Percentiles rank a stretch among this genome's conserved stretches.
Evolutionary conservation across 2,888 invertebrate species (phyloP).

Genomic region (Graphium colonna): DNA sequence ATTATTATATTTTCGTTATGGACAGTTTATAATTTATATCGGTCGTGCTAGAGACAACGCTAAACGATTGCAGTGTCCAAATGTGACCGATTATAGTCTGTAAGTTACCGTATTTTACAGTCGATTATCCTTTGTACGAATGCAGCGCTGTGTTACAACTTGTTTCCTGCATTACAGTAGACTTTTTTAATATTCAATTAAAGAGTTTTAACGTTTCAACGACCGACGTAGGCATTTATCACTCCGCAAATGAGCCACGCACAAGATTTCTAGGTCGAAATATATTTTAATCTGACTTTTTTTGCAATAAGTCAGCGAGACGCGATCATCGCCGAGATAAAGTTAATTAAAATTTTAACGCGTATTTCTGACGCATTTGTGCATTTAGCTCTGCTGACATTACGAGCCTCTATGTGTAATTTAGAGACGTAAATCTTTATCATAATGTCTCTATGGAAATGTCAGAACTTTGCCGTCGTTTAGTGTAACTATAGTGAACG

Average conservation of each 20-base stretch:
- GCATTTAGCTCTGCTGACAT: constrained; percentile 3
- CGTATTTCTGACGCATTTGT: constrained; percentile 2
- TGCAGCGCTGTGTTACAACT: constrained; percentile 2
- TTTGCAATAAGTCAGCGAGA: constrained; percentile 12
- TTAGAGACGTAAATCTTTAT: not conserved
- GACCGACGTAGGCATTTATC: constrained; percentile 10
- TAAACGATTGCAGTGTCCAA: constrained; percentile 5
- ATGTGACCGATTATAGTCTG: not conserved
- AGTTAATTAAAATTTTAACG: constrained; percentile 14
- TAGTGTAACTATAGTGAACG: not conserved
- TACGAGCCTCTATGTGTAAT: constrained; percentile 1
- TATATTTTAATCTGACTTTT: constrained; percentile 6
- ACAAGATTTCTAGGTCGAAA: constrained; percentile 20
- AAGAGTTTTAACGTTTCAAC: constrained; percentile 13
- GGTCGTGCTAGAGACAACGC: constrained; percentile 12
- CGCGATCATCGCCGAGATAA: constrained; percentile 16
- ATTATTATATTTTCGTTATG: constrained; percentile 71
- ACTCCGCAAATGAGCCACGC: constrained; percentile 7
- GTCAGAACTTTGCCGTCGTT: constrained; percentile 3
- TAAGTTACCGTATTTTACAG: not conserved
- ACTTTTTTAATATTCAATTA: constrained; percentile 14
- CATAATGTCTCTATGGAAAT: constrained; percentile 2
- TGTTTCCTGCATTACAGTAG: constrained; percentile 4
- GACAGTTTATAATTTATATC: constrained; percentile 35
- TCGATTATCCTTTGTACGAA: not conserved